phyloP scores from a whole-genome alignment of 2,888 invertebrate genomes.

The Pharmacophagus antenor region DNA sequence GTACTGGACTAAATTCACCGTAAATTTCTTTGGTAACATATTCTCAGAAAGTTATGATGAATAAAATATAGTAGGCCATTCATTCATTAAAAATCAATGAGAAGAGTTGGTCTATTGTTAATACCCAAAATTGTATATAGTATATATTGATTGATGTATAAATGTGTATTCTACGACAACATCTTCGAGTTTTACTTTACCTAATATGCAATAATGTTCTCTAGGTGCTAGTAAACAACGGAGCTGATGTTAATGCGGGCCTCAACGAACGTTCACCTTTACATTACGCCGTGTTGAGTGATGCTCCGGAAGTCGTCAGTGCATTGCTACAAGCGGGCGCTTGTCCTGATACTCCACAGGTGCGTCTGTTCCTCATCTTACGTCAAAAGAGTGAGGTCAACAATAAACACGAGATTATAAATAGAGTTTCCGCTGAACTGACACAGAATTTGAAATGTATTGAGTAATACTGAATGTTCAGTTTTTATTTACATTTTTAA shows the following conservation, averaged over 20 bases:
- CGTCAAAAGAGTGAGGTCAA: constrained; percentile 12
- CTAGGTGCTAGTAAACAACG: constrained; percentile 84
- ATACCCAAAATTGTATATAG: too few species aligned
- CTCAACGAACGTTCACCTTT: constrained; percentile 86
- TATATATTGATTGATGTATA: too few species aligned
- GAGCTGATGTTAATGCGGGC: constrained; percentile 91
- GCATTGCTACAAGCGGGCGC: constrained; percentile 88
- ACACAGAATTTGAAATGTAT: not conserved
- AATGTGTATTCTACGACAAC: too few species aligned
- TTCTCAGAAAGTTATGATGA: too few species aligned
- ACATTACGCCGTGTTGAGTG: constrained; percentile 91
- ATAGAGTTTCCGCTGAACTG: constrained; percentile 5
- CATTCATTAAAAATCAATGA: too few species aligned
- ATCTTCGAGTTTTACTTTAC: too few species aligned
- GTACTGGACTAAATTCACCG: too few species aligned
- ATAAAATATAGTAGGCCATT: too few species aligned
- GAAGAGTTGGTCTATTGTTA: too few species aligned
- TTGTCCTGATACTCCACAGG: constrained; percentile 90
- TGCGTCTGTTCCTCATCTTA: constrained; percentile 49
- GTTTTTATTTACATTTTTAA: not conserved
- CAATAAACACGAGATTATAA: constrained; percentile 10
- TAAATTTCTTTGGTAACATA: not conserved
- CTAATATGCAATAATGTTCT: too few species aligned
- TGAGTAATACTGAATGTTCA: not conserved
- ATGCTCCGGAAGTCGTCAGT: constrained; percentile 86